Base-by-base conservation (phyloP, 2,113 vertebrate species). In the Caranx melampygus region DNA sequence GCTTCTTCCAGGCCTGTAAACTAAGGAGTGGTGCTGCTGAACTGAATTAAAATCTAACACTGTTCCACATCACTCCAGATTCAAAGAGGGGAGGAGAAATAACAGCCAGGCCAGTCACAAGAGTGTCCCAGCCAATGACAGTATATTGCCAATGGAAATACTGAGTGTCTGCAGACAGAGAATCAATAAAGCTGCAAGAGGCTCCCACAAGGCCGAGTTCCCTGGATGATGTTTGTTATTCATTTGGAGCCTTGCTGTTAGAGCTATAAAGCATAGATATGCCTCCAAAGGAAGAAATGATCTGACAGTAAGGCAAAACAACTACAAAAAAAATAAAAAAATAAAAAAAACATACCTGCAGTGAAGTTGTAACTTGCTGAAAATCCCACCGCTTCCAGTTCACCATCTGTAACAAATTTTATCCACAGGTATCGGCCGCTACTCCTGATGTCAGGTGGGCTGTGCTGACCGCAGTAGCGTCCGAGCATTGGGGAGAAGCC, bases 351-450 rank as follows among this genome's bases (percentile, higher is more conserved):
- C 5, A 18, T 88, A 99, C 98, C 98, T 95, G 97, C 96, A 88
- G 97, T 99, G 92, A 99, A 99, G 94, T 99, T 99, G 94, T 99
- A 99, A 66, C 94, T 96, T 71, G 98, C 98, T 75, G 96, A 98
- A 96, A 99, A 99, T 90, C 98, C 98, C 45, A 97, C 96, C 34
- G 97, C 98, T 92, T 99, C 97, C 93, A 99, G 94, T 95, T 99
- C 98, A 51, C 96, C 97, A 69, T 99, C 98, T n/a, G 97, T 95
- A 87, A 98, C 98, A 95, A 99, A 99, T 94, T 99, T 99, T 97
- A 99, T 98, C 98, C 98, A 99, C 16, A 99, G 92, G 84, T 99
- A 99, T 93, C 98, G 96, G 89, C 98, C 97, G 73, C 97, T 98
- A 84, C 98, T 99, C 94, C 97, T 97, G 94, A 99, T 98, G 83